These are phyloP conservation scores for Todiramphus chloris DNA, from an alignment of 2,113 vertebrate genomes.

Conservation along the genomic window DNA sequence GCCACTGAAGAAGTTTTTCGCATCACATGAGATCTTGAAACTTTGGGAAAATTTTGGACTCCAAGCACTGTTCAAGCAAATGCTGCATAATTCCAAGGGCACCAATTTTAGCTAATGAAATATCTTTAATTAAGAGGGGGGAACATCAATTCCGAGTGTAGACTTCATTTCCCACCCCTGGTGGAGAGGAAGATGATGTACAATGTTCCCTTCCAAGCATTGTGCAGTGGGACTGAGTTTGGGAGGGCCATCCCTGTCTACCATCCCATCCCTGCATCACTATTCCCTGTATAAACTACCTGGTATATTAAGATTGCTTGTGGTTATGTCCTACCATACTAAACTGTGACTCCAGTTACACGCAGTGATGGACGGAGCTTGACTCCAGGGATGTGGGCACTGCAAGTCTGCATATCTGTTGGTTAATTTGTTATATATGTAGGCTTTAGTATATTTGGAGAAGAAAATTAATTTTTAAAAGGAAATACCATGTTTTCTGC, in stretches of 20 bases:
- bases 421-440: background rate
- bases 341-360: background rate
- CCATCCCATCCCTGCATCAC: accelerated
- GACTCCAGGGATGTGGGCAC: background rate
- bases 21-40: background rate
- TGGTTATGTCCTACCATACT: background rate
- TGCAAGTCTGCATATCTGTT: background rate
- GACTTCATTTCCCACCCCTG: background rate
- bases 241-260: background rate
- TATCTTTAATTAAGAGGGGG: background rate
- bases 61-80: background rate
- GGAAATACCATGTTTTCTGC: constrained; percentile 9
- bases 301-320: background rate
- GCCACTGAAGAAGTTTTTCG: background rate
- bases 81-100: background rate
- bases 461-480: background rate
- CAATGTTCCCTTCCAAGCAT: background rate
- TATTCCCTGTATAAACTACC: accelerated
- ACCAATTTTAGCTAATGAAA: background rate
- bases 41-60: background rate
- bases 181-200: background rate
- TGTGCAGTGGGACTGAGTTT: background rate
- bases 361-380: background rate
- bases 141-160: background rate
- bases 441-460: background rate